Evolutionary conservation across 2,888 invertebrate genomes (phyloP), one percentile per base, ranked within the genome.

Genomic region (Pterobdella sp.): DNA sequence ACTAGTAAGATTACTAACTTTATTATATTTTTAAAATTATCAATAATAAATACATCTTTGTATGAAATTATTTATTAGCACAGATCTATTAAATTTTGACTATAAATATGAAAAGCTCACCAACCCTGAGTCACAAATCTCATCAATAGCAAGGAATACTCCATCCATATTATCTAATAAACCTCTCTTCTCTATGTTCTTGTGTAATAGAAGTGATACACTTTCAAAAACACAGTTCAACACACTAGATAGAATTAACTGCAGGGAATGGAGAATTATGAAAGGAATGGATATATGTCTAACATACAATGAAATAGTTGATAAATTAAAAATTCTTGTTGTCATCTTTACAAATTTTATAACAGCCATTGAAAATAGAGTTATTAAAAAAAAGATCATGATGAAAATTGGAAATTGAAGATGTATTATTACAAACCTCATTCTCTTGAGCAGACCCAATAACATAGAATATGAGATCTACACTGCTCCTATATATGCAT

Each of bases 51-150:
- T n/a, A n/a, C n/a, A n/a, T n/a, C n/a, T n/a, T n/a, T n/a, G n/a
- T n/a, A n/a, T n/a, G n/a, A n/a, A n/a, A n/a, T n/a, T n/a, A n/a
- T n/a, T n/a, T n/a, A n/a, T n/a, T n/a, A n/a, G n/a, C n/a, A n/a
- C n/a, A n/a, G n/a, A n/a, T 63, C 26, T n/a, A 63, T 32, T 63
- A 26, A 63, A 14, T 18, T 32, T 31, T 1, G 32, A 7, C 29
- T 18, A 29, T 63, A n/a, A n/a, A n/a, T n/a, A n/a, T n/a, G n/a
- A n/a, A n/a, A 34, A 1, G 4, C 1, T 34, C n/a, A 66, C 87
- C 86, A 82, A 96, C 95, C 97, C 97, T 81, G 93, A 93, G 86
- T 99, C 98, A 83, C 96, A 96, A 79, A 99, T 96, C 86, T 99
- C 98, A 86, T 98, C 98, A 81, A 97, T 88, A 0, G 95, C 94